Evolutionary conservation across 1,140 invertebrate genomes (phyloP).

Genomic region (Lucilia sericata): DNA sequence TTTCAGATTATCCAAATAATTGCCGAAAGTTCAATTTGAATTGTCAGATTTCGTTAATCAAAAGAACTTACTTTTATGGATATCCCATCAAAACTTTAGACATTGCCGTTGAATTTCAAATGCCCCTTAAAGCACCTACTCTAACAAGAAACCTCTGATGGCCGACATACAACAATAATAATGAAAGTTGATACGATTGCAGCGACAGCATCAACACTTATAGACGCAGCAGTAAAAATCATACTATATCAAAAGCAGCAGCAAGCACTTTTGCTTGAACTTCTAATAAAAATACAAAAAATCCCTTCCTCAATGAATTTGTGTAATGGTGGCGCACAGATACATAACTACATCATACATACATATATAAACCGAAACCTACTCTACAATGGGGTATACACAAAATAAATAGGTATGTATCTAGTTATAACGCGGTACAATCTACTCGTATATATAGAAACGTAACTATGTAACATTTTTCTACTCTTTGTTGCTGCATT

Average conservation of each 20-base stretch:
- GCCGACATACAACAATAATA: background rate
- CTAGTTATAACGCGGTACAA: background rate
- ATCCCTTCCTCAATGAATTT: slow-evolving; percentile 42
- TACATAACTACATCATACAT: background rate
- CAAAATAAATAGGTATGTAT: slow-evolving; percentile 16
- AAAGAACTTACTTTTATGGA: too few species aligned
- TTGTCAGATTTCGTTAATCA: too few species aligned
- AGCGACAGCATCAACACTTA: background rate
- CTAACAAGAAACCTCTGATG: background rate
- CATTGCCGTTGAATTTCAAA: background rate
- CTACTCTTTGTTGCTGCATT: background rate
- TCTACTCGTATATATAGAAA: background rate
- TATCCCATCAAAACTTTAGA: too few species aligned
- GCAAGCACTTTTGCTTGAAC: background rate
- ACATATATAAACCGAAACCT: too few species aligned
- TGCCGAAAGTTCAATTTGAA: too few species aligned
- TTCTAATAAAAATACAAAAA: slow-evolving; percentile 11
- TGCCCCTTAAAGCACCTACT: background rate
- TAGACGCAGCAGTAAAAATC: background rate
- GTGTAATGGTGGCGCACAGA: background rate
- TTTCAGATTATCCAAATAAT: too few species aligned
- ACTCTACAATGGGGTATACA: background rate
- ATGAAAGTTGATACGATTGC: background rate
- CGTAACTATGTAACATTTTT: too few species aligned
- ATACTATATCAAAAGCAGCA: background rate